Percentiles rank a stretch among this genome's conserved stretches.
Evolutionary conservation across 2,113 vertebrate genomes (phyloP).

Genomic region (Eulemur rufifrons): DNA sequence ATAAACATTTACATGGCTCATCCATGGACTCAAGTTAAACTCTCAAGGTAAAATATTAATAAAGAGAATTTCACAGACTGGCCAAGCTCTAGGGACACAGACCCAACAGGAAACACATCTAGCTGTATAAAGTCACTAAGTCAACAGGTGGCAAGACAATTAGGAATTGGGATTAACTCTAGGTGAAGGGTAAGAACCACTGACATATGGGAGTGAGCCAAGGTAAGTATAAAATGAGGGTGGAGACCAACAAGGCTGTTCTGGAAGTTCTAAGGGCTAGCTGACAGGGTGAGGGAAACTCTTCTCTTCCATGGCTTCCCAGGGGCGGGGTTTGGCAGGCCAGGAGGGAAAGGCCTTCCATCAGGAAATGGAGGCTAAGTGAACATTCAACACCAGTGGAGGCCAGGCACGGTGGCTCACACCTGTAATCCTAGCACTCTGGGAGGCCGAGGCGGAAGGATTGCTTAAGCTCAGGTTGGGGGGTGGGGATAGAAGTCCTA

Average conservation of each 20-base stretch:
- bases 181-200: conserved; percentile 24
- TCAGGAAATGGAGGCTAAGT: not conserved
- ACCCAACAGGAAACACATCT: not conserved
- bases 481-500: not conserved
- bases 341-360: not conserved
- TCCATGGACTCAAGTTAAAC: not conserved
- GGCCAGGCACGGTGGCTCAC: too few species aligned
- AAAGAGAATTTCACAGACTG: not conserved
- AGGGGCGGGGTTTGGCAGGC: not conserved
- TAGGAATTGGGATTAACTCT: not conserved
- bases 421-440: too few species aligned
- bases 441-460: too few species aligned
- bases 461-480: not conserved
- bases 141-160: not conserved
- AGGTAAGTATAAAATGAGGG: not conserved
- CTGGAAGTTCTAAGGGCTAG: not conserved
- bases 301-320: not conserved
- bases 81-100: not conserved
- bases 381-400: not conserved
- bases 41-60: not conserved
- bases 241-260: not conserved
- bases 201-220: not conserved
- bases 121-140: conserved; percentile 6
- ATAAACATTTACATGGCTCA: not conserved
- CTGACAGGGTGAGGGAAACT: not conserved